Evolutionary conservation across 64 coral and sea anemone species (phyloP).

Genomic region (Orbicella faveolata): DNA sequence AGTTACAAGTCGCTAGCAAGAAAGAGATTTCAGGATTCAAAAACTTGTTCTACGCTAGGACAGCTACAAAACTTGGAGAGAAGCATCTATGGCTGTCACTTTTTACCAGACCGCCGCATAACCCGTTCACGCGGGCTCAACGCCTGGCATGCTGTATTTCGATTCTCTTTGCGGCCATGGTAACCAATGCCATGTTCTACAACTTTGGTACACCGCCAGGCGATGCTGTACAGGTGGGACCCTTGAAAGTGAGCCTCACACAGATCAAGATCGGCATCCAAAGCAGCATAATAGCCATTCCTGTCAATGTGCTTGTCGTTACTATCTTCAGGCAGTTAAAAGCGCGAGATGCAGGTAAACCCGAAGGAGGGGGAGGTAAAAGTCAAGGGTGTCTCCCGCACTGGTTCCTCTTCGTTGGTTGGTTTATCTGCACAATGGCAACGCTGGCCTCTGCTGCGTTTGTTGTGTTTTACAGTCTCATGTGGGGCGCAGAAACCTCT

Average conservation of each 20-base stretch:
- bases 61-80: slow-evolving; percentile 53
- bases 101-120: slow-evolving; percentile 61
- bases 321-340: slow-evolving; percentile 65
- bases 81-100: slow-evolving; percentile 63
- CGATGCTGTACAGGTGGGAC: slow-evolving; percentile 47
- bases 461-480: slow-evolving; percentile 60
- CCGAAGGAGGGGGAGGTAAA: neutral
- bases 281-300: slow-evolving; percentile 66
- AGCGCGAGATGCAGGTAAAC: neutral
- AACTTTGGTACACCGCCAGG: slow-evolving; percentile 60
- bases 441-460: slow-evolving; percentile 45
- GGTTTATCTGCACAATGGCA: slow-evolving; percentile 56
- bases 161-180: slow-evolving; percentile 62
- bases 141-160: slow-evolving; percentile 55
- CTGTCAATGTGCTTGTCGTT: slow-evolving; percentile 61
- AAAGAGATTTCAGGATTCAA: slow-evolving; percentile 63
- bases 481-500: slow-evolving; percentile 62
- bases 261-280: slow-evolving; percentile 77
- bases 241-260: slow-evolving; percentile 55
- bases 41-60: slow-evolving; percentile 61
- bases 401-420: slow-evolving; percentile 56
- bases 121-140: slow-evolving; percentile 58
- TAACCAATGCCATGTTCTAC: slow-evolving; percentile 77
- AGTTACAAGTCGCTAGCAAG: slow-evolving; percentile 48
- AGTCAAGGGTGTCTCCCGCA: slow-evolving; percentile 44